phyloP scores from a whole-genome alignment of 1,140 invertebrate species.

The Hermetia illucens region DNA sequence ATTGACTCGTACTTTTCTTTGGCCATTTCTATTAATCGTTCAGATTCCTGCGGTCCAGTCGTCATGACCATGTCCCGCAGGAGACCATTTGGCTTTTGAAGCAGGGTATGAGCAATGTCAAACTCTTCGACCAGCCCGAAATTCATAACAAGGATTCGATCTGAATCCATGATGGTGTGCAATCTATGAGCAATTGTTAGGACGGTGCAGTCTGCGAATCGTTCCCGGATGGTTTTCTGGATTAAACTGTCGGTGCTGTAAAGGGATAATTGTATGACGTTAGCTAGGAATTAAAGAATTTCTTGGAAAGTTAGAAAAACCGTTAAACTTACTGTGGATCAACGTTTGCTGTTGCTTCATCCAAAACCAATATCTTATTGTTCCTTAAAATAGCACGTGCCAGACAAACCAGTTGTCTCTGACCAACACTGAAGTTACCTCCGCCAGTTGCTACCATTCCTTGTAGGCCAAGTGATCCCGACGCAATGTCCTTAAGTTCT shows the following conservation, averaged over 20 bases:
- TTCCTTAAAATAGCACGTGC: constrained; percentile 50
- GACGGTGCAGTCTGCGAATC: constrained; percentile 53
- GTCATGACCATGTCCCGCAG: too few species aligned
- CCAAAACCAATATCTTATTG: constrained; percentile 43
- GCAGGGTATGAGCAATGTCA: too few species aligned
- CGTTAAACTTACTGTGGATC: constrained; percentile 39
- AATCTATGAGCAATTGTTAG: constrained; percentile 62
- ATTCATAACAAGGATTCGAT: constrained; percentile 58
- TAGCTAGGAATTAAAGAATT: constrained; percentile 40
- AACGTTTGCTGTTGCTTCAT: constrained; percentile 39
- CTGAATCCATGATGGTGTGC: constrained; percentile 47
- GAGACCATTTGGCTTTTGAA: too few species aligned
- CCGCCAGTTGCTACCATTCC: constrained; percentile 41
- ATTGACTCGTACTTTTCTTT: too few species aligned
- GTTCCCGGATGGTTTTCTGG: too few species aligned
- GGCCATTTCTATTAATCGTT: too few species aligned
- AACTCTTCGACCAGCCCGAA: too few species aligned
- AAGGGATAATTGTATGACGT: too few species aligned
- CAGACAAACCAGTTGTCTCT: constrained; percentile 49
- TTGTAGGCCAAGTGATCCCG: constrained; percentile 33
- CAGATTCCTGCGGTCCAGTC: too few species aligned
- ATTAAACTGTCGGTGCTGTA: too few species aligned
- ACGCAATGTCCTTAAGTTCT: constrained; percentile 34
- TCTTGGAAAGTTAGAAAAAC: too few species aligned
- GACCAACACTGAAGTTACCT: constrained; percentile 49